These are phyloP conservation scores for Andrena bicolor DNA, from an alignment of 2,888 invertebrate genomes.

Conservation along the genomic window DNA sequence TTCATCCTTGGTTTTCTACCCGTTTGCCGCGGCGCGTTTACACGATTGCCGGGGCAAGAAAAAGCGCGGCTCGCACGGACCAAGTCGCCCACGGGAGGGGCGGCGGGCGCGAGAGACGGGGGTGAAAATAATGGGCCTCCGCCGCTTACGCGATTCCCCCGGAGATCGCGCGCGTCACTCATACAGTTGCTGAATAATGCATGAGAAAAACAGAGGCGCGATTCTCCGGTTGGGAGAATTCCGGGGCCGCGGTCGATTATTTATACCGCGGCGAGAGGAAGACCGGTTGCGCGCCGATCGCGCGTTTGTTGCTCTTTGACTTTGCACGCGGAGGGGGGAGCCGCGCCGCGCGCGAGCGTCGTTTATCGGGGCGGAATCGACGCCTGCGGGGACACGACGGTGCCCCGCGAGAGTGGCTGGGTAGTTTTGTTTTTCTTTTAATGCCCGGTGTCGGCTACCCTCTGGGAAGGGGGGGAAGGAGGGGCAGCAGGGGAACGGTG, in stretches of 20 bases:
- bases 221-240: conserved; percentile 45
- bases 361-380: conserved; percentile 51
- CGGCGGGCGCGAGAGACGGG: conserved; percentile 11
- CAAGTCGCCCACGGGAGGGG: not conserved
- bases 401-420: conserved; percentile 29
- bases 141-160: conserved; percentile 53
- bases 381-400: conserved; percentile 26
- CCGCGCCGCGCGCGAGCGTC: conserved; percentile 26
- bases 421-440: conserved; percentile 7
- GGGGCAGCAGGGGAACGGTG: not conserved
- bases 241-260: conserved; percentile 46
- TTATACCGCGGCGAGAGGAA: conserved; percentile 40
- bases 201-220: conserved; percentile 58
- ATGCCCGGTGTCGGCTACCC: not conserved
- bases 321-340: not conserved
- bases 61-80: conserved; percentile 6
- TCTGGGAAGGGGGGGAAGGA: not conserved
- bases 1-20: conserved; percentile 9
- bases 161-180: conserved; percentile 57
- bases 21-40: conserved; percentile 30
- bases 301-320: conserved; percentile 15
- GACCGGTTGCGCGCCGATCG: conserved; percentile 31
- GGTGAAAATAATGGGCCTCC: conserved; percentile 61
- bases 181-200: conserved; percentile 59
- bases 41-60: conserved; percentile 26